Conservation (phyloP, 2,113 vertebrate species). For the Nasalis larvatus region DNA sequence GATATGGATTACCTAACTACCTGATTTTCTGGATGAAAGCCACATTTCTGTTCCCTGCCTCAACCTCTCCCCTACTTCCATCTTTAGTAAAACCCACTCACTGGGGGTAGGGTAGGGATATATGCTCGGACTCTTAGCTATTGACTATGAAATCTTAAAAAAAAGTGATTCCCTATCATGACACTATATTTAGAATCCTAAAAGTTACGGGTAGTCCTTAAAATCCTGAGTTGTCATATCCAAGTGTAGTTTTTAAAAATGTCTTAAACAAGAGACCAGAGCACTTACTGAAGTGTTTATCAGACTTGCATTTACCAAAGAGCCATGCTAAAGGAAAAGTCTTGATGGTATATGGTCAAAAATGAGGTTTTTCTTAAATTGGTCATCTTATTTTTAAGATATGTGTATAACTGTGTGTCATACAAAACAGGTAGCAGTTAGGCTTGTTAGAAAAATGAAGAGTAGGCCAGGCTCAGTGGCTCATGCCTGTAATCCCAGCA, state of each 20-base stretch:
- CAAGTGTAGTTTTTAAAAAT: background rate
- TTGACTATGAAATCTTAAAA: background rate
- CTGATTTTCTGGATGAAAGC: background rate
- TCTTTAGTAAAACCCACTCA: constrained; percentile 17
- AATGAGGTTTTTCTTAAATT: background rate
- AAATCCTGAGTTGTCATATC: background rate
- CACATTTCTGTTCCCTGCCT: background rate
- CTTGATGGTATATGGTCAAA: background rate
- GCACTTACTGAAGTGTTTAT: background rate
- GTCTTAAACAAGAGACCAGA: background rate
- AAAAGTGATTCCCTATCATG: background rate
- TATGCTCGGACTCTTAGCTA: background rate
- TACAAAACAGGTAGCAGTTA: background rate
- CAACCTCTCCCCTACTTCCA: background rate
- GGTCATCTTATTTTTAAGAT: background rate
- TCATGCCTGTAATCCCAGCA: too few species aligned
- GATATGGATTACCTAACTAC: background rate
- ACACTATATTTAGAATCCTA: background rate
- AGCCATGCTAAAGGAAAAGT: background rate
- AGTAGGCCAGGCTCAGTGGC: too few species aligned
- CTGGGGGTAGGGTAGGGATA: background rate
- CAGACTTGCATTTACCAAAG: background rate
- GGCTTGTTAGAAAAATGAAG: background rate
- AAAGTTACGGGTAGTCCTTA: background rate
- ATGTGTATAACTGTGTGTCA: background rate